A percentile compares a stretch with the other conserved stretches of the same genome.
Conservation (phyloP, 2,113 vertebrate genomes). For the Coptodon rendalli region DNA sequence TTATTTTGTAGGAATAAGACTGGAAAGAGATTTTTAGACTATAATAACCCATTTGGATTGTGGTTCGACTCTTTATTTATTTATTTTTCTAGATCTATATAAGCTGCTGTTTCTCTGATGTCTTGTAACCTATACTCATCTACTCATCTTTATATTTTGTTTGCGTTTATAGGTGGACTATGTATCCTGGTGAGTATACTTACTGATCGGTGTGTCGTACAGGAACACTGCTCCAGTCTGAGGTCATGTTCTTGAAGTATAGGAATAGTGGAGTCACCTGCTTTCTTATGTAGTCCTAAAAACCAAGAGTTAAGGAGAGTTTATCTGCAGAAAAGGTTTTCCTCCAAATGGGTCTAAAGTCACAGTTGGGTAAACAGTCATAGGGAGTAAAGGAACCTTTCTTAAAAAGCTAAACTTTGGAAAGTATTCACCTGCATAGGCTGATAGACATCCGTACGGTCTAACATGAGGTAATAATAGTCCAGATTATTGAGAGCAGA, state of each 20-base stretch:
- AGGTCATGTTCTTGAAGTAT: conserved; percentile 50
- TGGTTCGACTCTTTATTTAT: background rate
- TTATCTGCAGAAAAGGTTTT: background rate
- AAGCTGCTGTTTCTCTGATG: background rate
- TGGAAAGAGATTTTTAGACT: background rate
- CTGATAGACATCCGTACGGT: conserved; percentile 79
- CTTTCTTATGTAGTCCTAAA: conserved; percentile 73
- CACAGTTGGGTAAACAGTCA: background rate
- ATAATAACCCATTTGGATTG: background rate
- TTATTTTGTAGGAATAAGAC: background rate
- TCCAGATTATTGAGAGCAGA: conserved; percentile 73
- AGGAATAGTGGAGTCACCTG: conserved; percentile 73
- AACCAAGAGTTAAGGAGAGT: background rate
- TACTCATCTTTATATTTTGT: background rate
- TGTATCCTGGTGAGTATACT: conserved; percentile 45
- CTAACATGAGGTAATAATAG: conserved; percentile 84
- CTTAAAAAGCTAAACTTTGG: background rate
- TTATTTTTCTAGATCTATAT: background rate
- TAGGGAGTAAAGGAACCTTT: background rate
- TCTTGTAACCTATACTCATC: background rate
- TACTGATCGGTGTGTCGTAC: conserved; percentile 74
- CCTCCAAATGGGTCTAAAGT: background rate
- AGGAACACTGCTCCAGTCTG: background rate
- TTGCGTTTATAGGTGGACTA: background rate
- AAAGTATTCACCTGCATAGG: conserved; percentile 72